A percentile compares a stretch with the other conserved stretches of the same genome.
Evolutionary conservation across 2,888 invertebrate species (phyloP).

Genomic region (Macrosoma leucophasiata): DNA sequence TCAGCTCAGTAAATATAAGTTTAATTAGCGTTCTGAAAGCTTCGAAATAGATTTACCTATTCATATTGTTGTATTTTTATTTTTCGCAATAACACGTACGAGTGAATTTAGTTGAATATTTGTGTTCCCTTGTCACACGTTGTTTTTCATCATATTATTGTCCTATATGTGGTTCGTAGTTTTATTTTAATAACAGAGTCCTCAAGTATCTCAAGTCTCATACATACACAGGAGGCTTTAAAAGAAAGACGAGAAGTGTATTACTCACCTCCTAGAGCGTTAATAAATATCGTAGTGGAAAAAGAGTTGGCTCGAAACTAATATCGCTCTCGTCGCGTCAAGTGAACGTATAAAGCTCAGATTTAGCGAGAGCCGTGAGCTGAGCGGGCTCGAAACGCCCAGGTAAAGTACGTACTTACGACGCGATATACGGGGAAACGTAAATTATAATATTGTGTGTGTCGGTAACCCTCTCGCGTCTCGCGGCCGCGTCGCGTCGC

Average conservation of each 20-base stretch:
- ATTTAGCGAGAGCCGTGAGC: constrained; percentile 72
- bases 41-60: too few species aligned
- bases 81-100: too few species aligned
- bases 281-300: constrained; percentile 72
- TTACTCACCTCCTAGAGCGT: constrained; percentile 45
- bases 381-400: constrained; percentile 70
- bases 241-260: constrained; percentile 18
- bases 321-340: constrained; percentile 74
- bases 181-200: too few species aligned
- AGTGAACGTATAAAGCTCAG: constrained; percentile 76
- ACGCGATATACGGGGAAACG: constrained; percentile 73
- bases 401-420: constrained; percentile 74
- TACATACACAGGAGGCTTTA: too few species aligned
- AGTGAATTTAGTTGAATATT: too few species aligned
- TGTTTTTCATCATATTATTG: too few species aligned
- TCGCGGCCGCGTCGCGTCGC: constrained; percentile 43
- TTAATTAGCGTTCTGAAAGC: too few species aligned
- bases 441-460: constrained; percentile 76
- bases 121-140: too few species aligned
- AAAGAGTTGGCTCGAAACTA: constrained; percentile 70
- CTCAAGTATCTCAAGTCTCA: too few species aligned
- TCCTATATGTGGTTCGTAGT: too few species aligned
- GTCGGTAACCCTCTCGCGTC: constrained; percentile 70
- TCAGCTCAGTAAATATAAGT: too few species aligned
- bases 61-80: too few species aligned